Conservation (phyloP, 2,797 vertebrate species). For the Typhlichthys eigenmanni region DNA sequence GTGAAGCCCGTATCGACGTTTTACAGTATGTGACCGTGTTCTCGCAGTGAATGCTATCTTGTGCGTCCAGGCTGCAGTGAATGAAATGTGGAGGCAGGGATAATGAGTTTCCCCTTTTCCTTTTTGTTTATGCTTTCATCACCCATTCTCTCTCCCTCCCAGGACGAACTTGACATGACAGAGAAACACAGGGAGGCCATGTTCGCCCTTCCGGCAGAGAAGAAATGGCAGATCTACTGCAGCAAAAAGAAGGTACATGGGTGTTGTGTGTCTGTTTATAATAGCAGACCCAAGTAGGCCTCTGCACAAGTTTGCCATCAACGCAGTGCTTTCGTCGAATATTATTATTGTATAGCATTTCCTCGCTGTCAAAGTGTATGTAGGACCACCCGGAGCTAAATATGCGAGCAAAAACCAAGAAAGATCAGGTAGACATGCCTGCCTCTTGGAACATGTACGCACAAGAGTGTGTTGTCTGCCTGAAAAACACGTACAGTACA, state of each 20-base stretch:
- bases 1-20: neutral
- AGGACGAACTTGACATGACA: constrained; percentile 98
- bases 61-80: constrained; percentile 2
- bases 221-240: constrained; percentile 99
- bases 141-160: constrained; percentile 8
- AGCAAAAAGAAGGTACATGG: constrained; percentile 96
- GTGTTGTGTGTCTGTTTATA: neutral
- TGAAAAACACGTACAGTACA: constrained; percentile 8
- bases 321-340: constrained; percentile 7
- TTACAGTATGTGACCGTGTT: neutral
- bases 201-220: constrained; percentile 96
- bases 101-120: neutral
- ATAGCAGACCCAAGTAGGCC: constrained; percentile 8
- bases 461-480: constrained; percentile 24
- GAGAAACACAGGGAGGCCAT: constrained; percentile 99
- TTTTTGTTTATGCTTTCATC: neutral
- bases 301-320: neutral
- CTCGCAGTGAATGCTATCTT: neutral
- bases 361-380: constrained; percentile 18
- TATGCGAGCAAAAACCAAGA: constrained; percentile 17
- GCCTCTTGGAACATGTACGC: neutral
- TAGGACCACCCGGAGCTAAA: constrained; percentile 21
- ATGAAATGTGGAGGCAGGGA: constrained; percentile 13
- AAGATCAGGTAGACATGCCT: no score
- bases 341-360: constrained; percentile 9